A percentile compares a stretch with the other conserved stretches of the same genome.
Evolutionary conservation across 2,797 vertebrate species (phyloP).

Genomic region (Carapus acus): DNA sequence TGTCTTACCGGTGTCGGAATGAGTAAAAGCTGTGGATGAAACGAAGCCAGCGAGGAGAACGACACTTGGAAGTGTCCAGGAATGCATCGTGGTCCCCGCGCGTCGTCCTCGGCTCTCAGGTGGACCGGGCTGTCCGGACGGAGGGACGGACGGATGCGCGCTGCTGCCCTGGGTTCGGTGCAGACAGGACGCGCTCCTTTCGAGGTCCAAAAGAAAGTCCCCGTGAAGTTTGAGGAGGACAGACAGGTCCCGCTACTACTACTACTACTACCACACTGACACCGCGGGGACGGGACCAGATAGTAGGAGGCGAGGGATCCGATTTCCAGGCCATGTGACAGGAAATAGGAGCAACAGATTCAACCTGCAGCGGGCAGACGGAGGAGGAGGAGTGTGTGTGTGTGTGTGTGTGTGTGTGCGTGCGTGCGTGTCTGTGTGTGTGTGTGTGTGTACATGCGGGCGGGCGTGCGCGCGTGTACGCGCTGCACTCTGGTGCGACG

Average conservation of each 20-base stretch:
- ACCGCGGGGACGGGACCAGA: constrained; percentile 56
- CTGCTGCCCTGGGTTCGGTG: constrained; percentile 21
- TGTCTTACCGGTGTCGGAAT: constrained; percentile 71
- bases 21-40: constrained; percentile 57
- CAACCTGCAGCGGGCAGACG: constrained; percentile 66
- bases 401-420: too few species aligned
- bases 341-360: constrained; percentile 76
- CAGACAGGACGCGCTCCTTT: constrained; percentile 28
- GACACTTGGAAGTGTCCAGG: constrained; percentile 55
- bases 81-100: constrained; percentile 60
- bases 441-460: too few species aligned
- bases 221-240: constrained; percentile 57
- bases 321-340: constrained; percentile 86
- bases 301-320: constrained; percentile 74
- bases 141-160: constrained; percentile 48
- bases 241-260: constrained; percentile 47
- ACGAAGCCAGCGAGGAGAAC: constrained; percentile 61
- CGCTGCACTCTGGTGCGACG: too few species aligned
- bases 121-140: constrained; percentile 51
- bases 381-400: constrained; percentile 4
- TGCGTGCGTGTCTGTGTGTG: too few species aligned
- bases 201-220: constrained; percentile 44
- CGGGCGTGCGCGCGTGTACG: too few species aligned
- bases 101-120: constrained; percentile 47
- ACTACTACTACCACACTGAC: constrained; percentile 54